A percentile compares a stretch with the other conserved stretches of the same genome.
phyloP scores from a whole-genome alignment of 2,888 invertebrate species.

The Cephonodes hylas region DNA sequence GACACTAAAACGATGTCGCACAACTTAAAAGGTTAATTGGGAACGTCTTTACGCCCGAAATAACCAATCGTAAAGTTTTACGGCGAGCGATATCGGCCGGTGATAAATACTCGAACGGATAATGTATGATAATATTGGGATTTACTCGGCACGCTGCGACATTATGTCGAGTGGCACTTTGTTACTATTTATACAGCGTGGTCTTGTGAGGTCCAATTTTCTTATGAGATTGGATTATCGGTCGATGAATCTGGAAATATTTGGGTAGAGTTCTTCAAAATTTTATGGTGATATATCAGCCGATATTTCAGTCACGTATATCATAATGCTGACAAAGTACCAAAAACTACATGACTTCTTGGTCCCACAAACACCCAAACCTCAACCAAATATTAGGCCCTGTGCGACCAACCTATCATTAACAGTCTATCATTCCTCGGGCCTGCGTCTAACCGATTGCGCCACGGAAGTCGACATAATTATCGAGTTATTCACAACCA shows the following conservation, averaged over 20 bases:
- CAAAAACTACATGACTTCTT: too few relatives aligned
- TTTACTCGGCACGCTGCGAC: background rate
- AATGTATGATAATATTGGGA: constrained; percentile 4
- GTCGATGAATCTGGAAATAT: too few relatives aligned
- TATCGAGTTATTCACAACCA: background rate
- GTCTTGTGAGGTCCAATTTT: background rate
- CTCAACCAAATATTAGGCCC: too few relatives aligned
- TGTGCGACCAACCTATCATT: too few relatives aligned
- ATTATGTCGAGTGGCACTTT: constrained; percentile 3
- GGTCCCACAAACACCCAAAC: too few relatives aligned
- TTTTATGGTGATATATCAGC: too few relatives aligned
- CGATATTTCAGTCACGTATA: too few relatives aligned
- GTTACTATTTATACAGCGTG: background rate
- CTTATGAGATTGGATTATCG: background rate
- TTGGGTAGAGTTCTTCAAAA: too few relatives aligned
- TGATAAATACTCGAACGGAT: constrained; percentile 30
- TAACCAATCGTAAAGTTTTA: constrained; percentile 61
- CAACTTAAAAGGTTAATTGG: constrained; percentile 66
- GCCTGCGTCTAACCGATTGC: too few relatives aligned
- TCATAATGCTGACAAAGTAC: too few relatives aligned
- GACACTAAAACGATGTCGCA: constrained; percentile 53
- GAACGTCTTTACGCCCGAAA: constrained; percentile 50
- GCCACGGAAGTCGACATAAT: too few relatives aligned
- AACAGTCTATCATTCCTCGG: too few relatives aligned
- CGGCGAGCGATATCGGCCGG: constrained; percentile 46